A percentile compares a stretch with the other conserved stretches of the same genome.
Evolutionary conservation across 1,140 invertebrate species (phyloP).

Genomic region (Archegozetes longisetosus): DNA sequence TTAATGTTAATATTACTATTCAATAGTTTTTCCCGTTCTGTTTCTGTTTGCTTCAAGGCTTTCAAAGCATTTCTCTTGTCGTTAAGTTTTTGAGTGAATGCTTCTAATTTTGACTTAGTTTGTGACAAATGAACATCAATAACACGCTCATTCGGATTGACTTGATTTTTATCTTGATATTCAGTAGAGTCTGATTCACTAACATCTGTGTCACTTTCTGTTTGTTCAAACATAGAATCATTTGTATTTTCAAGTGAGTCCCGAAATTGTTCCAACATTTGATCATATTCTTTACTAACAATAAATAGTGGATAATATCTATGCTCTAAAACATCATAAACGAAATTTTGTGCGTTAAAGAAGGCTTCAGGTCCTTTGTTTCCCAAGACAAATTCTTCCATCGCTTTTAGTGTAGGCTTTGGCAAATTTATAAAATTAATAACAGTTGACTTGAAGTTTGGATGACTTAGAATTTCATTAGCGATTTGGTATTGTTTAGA

Average conservation of each 20-base stretch:
- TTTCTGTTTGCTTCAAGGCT: neutral
- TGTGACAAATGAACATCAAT: slow-evolving; percentile 46
- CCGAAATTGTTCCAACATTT: slow-evolving; percentile 32
- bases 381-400: slow-evolving; percentile 42
- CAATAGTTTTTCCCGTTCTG: neutral
- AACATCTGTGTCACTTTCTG: neutral
- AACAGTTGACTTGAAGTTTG: slow-evolving; percentile 64
- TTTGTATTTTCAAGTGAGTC: neutral
- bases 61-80: slow-evolving; percentile 8
- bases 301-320: slow-evolving; percentile 77
- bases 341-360: slow-evolving; percentile 61
- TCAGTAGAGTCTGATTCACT: neutral
- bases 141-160: neutral
- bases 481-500: slow-evolving; percentile 48
- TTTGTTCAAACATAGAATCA: neutral
- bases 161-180: neutral
- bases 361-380: slow-evolving; percentile 59
- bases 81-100: neutral
- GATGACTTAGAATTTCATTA: slow-evolving; percentile 44
- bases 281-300: slow-evolving; percentile 64
- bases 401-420: slow-evolving; percentile 39
- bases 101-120: slow-evolving; percentile 22
- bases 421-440: slow-evolving; percentile 58
- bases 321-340: slow-evolving; percentile 53
- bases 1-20: neutral